Evolutionary conservation across 2,888 invertebrate genomes (phyloP).

Genomic region (Idaea dimidiata): DNA sequence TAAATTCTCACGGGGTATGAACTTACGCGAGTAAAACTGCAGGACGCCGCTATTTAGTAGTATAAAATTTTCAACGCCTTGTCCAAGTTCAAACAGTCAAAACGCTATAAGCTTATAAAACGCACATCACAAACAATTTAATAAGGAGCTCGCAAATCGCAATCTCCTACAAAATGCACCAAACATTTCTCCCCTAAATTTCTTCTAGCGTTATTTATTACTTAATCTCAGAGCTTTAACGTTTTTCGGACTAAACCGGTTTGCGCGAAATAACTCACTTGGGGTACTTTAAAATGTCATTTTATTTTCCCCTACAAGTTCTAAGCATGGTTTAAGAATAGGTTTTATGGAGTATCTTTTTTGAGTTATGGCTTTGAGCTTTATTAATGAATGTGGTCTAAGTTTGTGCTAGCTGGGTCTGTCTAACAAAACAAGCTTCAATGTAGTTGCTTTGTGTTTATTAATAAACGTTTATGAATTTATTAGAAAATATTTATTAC

Average conservation of each 20-base stretch:
- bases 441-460: no score
- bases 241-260: conserved; percentile 69
- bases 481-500: no score
- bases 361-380: background rate
- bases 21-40: no score
- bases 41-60: no score
- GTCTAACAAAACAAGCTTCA: no score
- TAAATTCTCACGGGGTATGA: no score
- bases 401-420: no score
- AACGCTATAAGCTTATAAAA: background rate
- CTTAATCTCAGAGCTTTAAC: conserved; percentile 74
- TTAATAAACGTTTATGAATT: no score
- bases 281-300: conserved; percentile 22
- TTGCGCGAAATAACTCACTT: conserved; percentile 24
- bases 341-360: conserved; percentile 4
- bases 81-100: background rate
- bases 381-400: no score
- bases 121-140: background rate
- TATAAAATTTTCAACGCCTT: no score
- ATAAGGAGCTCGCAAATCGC: conserved; percentile 45
- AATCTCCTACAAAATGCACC: conserved; percentile 40
- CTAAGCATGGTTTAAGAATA: conserved; percentile 12
- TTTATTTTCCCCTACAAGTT: conserved; percentile 25
- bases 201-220: conserved; percentile 72
- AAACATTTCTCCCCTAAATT: conserved; percentile 71